Base-by-base conservation (phyloP, 2,113 vertebrate genomes). In the Pedetes capensis region DNA sequence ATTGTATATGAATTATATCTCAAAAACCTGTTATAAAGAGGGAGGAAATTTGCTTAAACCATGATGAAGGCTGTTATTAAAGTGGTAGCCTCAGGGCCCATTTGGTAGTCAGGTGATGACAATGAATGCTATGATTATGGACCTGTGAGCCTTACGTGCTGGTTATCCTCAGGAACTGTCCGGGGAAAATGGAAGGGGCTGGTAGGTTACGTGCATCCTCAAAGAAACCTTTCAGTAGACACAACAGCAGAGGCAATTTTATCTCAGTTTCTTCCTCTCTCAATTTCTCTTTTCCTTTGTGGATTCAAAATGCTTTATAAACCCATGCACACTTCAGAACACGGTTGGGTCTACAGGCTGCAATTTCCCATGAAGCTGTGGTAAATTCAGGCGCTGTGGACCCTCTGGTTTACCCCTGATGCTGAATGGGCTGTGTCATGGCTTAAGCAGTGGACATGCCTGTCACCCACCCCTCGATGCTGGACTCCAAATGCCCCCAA, bases 311-410 rank as follows among this genome's bases (percentile, higher is more conserved):
- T 61, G 8, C 49, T 84, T 79, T 69, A 25, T 37, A 57, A 89
- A 37, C 11, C 49, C 22, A 34, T 3, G 1, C 34, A 13, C 5
- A 49, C 74, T 86, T 83, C 55, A 68, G 39, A 86, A 81, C 0
- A 9, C 22, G 6, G 34, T 71, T 2, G 17, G 11, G 6, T 68
- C 25, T 68, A 27, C 0, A 1, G 8, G 9, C 13, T 57, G 6
- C 4, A 39, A 42, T 29, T 61, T 75, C 78, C 13, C 23, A 14
- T 6, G 5, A 20, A 55, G 5, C 2, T 27, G 10, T 55, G 23
- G 12, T 69, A 42, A 76, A 16, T 49, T 8, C 20, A 29, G 42
- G 13, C 29, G 27, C 55, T 64, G 13, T 16, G 79, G 66, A 11
- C 20, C 23, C 20, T 59, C 53, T 51, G 44, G 20, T 37, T 61